A percentile compares a stretch with the other conserved stretches of the same genome.
Conservation (phyloP, 2,888 invertebrate species). For the Aspidiotus destructor region DNA sequence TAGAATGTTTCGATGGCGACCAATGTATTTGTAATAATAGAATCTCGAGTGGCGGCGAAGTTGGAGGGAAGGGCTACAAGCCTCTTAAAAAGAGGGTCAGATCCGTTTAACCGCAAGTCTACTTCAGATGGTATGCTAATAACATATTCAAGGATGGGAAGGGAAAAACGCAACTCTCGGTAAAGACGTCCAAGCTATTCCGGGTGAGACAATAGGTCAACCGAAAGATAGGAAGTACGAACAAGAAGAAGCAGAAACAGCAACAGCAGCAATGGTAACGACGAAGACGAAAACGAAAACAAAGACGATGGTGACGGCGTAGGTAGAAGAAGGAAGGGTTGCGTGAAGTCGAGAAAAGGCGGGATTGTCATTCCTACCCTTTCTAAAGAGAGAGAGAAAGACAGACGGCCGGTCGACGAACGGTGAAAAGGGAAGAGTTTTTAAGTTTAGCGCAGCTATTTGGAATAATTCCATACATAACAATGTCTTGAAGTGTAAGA, state of each 20-base stretch:
- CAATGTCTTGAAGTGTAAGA: constrained; percentile 36
- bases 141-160: constrained; percentile 32
- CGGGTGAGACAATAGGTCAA: constrained; percentile 33
- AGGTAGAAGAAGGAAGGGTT: constrained; percentile 7
- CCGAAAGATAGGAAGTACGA: constrained; percentile 32
- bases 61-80: constrained; percentile 25
- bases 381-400: constrained; percentile 18
- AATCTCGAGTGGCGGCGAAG: constrained; percentile 3
- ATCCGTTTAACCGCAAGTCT: constrained; percentile 34
- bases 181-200: constrained; percentile 30
- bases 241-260: constrained; percentile 3
- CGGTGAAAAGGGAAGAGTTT: constrained; percentile 20
- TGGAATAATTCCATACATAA: constrained; percentile 36
- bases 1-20: constrained; percentile 26
- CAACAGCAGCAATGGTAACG: background rate
- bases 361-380: constrained; percentile 31
- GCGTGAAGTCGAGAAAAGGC: constrained; percentile 14
- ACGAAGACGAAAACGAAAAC: constrained; percentile 1
- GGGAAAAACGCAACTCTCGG: constrained; percentile 24
- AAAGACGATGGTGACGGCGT: background rate
- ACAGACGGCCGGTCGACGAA: background rate
- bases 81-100: constrained; percentile 33
- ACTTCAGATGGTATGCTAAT: constrained; percentile 34
- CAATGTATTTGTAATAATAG: constrained; percentile 29
- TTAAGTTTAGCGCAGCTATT: constrained; percentile 28